Evolutionary conservation across 2,888 invertebrate species (phyloP), one percentile per base, ranked within the genome.

Genomic region (Neoascia interrupta): DNA sequence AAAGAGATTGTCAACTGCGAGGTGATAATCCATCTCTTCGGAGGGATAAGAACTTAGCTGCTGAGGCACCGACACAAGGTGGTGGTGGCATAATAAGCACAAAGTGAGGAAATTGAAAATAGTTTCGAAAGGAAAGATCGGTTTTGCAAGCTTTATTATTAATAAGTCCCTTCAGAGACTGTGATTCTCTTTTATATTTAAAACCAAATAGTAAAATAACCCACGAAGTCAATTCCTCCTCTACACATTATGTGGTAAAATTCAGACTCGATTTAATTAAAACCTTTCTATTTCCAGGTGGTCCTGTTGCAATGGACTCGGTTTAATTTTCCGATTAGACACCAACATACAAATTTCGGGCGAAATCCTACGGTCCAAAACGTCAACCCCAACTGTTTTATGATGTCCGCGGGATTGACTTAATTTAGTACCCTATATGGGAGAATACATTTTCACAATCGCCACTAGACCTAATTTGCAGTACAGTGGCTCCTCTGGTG

Each of bases 321-420:
- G 11, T 41, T 34, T 51, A 63, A 31, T 61, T 19, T 58, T 26
- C 37, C 28, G 36, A 28, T 49, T 39, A 56, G 2, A 10, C 11
- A 21, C 18, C 45, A n/a, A 19, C n/a, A n/a, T 28, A 8, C 13
- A 8, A 34, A 3, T 28, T 31, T 8, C n/a, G 10, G 16, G 39
- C 26, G 23, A 11, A 23, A 34, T n/a, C 11, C 16, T 39, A 13
- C 31, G 53, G 21, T n/a, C 23, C 43, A 23, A 37, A 66, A 39
- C 28, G 26, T 54, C 34, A 13, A 69, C 56, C 69, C 31, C 41
- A 70, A 69, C 70, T 37, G 51, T 41, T 75, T 75, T 58, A 69
- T 63, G 21, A 75, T 61, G 54, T 61, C 23, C 54, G 47, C 15
- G 34, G 26, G 11, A 64, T 43, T 41, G 21, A n/a, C 34, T n/a